Evolutionary conservation across 2,113 vertebrate species (phyloP).

Genomic region (Procapra przewalskii): DNA sequence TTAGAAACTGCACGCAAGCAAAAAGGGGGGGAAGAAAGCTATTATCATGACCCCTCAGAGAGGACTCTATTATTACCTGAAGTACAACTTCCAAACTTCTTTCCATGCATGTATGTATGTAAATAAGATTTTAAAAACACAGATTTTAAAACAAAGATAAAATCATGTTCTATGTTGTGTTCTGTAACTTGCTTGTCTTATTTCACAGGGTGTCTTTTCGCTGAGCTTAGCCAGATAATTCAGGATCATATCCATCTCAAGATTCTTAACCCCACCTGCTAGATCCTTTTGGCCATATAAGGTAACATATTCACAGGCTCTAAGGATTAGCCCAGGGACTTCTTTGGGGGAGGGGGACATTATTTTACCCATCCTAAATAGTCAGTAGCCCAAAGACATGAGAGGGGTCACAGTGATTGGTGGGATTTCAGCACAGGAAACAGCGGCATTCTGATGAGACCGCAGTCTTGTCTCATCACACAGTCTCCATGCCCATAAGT

Average conservation of each 20-base stretch:
- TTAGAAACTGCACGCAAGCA: neutral
- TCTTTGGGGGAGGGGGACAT: neutral
- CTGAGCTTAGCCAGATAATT: neutral
- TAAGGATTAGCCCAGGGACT: neutral
- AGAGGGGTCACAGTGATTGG: no score
- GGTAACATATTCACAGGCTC: neutral
- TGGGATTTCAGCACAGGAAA: neutral
- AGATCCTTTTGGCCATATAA: neutral
- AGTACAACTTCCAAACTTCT: neutral
- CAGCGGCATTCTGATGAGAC: neutral
- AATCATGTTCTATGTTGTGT: neutral
- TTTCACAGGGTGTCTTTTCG: neutral
- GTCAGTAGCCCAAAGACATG: neutral
- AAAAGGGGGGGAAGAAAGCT: neutral
- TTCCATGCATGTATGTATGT: neutral
- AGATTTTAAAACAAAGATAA: conserved; percentile 11
- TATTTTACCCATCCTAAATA: neutral
- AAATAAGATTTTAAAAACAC: neutral
- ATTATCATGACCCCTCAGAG: neutral
- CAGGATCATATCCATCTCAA: neutral
- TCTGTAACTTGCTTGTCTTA: neutral
- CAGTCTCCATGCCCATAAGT: neutral
- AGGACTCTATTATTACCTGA: neutral
- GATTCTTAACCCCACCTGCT: neutral
- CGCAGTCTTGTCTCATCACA: neutral